Percentiles rank a stretch among this genome's conserved stretches.
These are phyloP conservation scores for Candidula unifasciata DNA, from an alignment of 2,888 invertebrate genomes.

Conservation along the genomic window DNA sequence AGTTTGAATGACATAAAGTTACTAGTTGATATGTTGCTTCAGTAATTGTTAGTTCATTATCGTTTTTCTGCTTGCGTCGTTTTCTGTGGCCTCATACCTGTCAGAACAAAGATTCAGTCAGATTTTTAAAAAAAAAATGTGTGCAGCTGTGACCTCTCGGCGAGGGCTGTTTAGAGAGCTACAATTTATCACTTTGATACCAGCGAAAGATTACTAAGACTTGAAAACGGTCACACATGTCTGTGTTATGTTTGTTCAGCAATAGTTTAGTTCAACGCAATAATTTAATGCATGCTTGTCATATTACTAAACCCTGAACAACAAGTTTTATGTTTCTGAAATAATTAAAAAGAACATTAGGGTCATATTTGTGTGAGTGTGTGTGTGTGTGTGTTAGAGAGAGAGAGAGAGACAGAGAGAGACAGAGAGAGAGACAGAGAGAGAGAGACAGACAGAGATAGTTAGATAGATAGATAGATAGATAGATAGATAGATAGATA, in stretches of 20 bases:
- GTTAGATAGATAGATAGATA: no score
- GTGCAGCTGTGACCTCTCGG: background rate
- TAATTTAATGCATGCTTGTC: no score
- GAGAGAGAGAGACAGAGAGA: no score
- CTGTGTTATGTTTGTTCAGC: background rate
- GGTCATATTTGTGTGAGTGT: no score
- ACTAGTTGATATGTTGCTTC: background rate
- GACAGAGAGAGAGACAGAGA: no score
- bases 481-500: no score
- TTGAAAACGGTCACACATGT: background rate
- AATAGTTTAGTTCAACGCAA: background rate
- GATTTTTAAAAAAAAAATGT: background rate
- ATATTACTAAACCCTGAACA: no score
- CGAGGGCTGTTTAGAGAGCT: background rate
- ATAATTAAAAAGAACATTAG: no score
- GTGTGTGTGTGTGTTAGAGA: no score
- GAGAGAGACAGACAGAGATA: no score
- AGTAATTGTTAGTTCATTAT: background rate
- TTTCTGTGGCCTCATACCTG: background rate
- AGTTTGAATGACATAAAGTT: constrained; percentile 3
- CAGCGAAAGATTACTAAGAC: background rate
- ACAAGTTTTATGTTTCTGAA: no score
- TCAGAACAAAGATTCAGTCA: background rate
- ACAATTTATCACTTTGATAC: background rate
- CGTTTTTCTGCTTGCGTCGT: background rate